Evolutionary conservation across 2,113 vertebrate species (phyloP), one percentile per base, ranked within the genome.

Genomic region (Oryzias celebensis): DNA sequence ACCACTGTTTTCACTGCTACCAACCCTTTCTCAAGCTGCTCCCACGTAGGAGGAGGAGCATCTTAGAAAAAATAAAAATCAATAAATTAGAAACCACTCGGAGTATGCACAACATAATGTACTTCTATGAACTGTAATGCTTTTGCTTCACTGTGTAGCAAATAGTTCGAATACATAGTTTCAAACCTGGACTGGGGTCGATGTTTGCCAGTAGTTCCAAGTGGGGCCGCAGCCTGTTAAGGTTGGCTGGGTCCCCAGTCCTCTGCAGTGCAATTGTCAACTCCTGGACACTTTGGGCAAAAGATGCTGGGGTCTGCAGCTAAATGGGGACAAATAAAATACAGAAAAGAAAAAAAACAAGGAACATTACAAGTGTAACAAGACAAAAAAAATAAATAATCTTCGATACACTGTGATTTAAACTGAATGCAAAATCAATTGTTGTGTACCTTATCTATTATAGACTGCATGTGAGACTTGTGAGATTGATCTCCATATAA

Each of bases 401-500:
- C 7, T 36, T 1, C 8, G 31, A 36, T 36, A 7, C 8, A 36
- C 2, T 36, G 7, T 36, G 31, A 36, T 2, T 13, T 36, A 2
- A 36, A 36, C 36, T 36, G 36, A 36, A 36, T 36, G 8, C 36
- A 13, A 10, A 36, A 36, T 36, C 36, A 36, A 36, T 12, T 41
- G 3, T 53, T 8, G 49, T 73, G 16, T 28, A 99, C 97, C 96
- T 99, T 99, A 91, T 99, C 97, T 46, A 99, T 99, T 79, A 99
- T 99, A 56, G 96, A 98, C 90, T 99, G 97, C 97, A 99, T 99
- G 71, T 99, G 97, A 58, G 97, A 99, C 87, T 99, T 99, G 83
- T 99, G 97, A 55, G 96, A 95, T 58, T 98, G 96, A 87, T 99
- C 97, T 71, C 97, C 97, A 0, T 99, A 99, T 0, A 99, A 87